A percentile compares a stretch with the other conserved stretches of the same genome.
These are phyloP conservation scores for Heteronetta atricapilla DNA, from an alignment of 2,113 vertebrate genomes.

Conservation along the genomic window DNA sequence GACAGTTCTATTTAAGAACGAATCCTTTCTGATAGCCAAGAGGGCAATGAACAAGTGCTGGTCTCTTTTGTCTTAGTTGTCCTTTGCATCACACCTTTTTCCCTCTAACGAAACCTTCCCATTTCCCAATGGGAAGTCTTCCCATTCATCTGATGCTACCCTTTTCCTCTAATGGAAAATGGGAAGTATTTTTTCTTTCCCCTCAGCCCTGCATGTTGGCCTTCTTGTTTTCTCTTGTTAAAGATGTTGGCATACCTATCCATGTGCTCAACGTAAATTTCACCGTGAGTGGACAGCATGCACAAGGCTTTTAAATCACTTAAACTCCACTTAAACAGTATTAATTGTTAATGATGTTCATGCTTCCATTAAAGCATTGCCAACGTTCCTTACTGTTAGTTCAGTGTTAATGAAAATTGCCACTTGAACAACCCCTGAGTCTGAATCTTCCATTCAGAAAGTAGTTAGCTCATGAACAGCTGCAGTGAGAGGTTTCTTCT, in stretches of 20 bases:
- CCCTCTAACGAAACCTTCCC: neutral
- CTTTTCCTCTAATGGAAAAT: neutral
- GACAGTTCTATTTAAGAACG: neutral
- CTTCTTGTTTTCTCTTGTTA: neutral
- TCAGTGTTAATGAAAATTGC: neutral
- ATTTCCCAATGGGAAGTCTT: no score
- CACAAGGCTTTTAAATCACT: conserved; percentile 24
- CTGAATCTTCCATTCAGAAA: neutral
- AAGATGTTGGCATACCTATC: neutral
- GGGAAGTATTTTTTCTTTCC: neutral
- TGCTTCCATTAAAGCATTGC: conserved; percentile 10
- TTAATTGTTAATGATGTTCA: conserved; percentile 41
- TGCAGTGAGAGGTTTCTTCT: neutral
- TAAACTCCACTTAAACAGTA: neutral
- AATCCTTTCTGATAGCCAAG: neutral
- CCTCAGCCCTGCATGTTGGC: neutral
- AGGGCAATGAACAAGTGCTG: neutral
- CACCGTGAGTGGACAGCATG: neutral
- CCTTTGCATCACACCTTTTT: neutral
- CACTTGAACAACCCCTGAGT: neutral
- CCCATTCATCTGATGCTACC: neutral
- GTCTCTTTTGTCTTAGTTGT: neutral
- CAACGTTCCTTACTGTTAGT: neutral
- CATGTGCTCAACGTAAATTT: neutral
- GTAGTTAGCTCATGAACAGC: neutral